Conservation (phyloP, 2,888 invertebrate species). For the Digitonthophagus gazella region DNA sequence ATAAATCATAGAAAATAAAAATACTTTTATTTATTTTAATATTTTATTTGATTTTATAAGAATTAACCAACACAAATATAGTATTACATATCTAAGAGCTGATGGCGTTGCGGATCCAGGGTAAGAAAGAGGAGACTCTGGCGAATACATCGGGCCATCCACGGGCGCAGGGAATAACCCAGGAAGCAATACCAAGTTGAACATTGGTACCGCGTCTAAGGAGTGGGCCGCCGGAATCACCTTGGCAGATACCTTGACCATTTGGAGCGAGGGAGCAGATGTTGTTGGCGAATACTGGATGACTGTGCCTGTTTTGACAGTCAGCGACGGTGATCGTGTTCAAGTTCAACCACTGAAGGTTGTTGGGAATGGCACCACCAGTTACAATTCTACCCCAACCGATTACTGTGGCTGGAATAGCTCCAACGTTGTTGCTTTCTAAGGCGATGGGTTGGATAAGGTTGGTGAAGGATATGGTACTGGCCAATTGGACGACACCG, state of each 20-base stretch:
- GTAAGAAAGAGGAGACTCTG: constrained; percentile 51
- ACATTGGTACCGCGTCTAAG: constrained; percentile 42
- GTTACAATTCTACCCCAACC: constrained; percentile 46
- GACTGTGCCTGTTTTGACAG: constrained; percentile 53
- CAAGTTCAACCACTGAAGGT: constrained; percentile 57
- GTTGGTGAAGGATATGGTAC: constrained; percentile 27
- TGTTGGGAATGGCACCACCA: constrained; percentile 55
- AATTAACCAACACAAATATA: too few relatives aligned
- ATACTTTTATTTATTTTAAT: too few relatives aligned
- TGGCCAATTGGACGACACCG: constrained; percentile 29
- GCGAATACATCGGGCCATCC: constrained; percentile 58
- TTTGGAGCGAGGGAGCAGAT: constrained; percentile 59
- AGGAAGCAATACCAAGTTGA: constrained; percentile 56
- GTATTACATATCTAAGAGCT: constrained; percentile 16
- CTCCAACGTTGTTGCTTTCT: constrained; percentile 20
- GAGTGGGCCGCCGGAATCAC: constrained; percentile 59
- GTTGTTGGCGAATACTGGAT: constrained; percentile 53
- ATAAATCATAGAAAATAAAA: neutral
- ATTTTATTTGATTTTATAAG: too few relatives aligned
- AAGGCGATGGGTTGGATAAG: constrained; percentile 28
- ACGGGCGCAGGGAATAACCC: constrained; percentile 57
- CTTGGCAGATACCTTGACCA: constrained; percentile 60
- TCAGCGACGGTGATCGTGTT: constrained; percentile 52
- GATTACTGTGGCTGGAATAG: constrained; percentile 20
- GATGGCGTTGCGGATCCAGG: constrained; percentile 48